Conservation (phyloP, 2,113 vertebrate genomes). For the Lasiurus borealis region DNA sequence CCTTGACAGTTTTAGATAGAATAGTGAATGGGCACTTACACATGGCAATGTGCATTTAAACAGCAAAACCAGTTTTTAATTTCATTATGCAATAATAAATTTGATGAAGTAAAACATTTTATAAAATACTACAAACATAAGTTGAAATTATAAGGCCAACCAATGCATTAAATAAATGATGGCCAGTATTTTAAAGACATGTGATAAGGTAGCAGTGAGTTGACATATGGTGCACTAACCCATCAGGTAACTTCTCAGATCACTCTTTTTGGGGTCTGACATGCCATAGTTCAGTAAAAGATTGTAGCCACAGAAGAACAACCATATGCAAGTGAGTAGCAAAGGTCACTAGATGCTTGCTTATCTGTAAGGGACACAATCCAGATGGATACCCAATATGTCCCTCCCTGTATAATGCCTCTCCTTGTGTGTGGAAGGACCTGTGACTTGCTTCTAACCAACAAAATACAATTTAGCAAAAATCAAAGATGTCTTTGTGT, state of each 20-base stretch:
- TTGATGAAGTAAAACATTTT: background rate
- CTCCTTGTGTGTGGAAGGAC: background rate
- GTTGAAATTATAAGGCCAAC: conserved; percentile 41
- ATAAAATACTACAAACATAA: background rate
- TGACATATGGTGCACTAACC: background rate
- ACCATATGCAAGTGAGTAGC: background rate
- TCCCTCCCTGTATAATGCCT: background rate
- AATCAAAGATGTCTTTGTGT: background rate
- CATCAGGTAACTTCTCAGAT: background rate
- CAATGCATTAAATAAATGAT: background rate
- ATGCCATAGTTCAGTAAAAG: background rate
- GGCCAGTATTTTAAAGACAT: background rate
- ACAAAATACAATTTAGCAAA: background rate
- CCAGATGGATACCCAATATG: background rate
- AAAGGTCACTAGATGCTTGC: background rate
- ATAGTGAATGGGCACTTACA: background rate
- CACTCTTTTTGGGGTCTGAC: background rate
- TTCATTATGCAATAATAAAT: background rate
- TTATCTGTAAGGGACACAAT: background rate
- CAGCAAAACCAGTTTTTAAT: background rate
- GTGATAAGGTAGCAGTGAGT: background rate
- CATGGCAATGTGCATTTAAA: background rate
- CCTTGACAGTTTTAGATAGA: background rate
- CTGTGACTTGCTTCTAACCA: background rate
- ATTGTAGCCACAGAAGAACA: background rate